Evolutionary conservation across 2,113 vertebrate genomes (phyloP).

Genomic region (Ailurus styani): DNA sequence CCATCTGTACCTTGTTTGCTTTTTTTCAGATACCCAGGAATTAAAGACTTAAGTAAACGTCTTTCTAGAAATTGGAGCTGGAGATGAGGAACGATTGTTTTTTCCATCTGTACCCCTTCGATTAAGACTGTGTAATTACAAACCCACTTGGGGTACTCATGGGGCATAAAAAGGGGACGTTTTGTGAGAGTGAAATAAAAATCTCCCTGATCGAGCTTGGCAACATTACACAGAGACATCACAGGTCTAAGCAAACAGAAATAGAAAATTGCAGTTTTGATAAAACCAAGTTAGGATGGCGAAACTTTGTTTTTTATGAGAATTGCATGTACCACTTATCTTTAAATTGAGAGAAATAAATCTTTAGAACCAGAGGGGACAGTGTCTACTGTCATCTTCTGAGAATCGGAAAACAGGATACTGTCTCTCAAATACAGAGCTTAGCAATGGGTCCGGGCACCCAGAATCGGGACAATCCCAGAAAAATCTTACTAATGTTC

Average conservation of each 20-base stretch:
- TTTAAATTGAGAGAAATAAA: neutral
- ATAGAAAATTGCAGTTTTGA: neutral
- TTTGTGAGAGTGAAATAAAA: constrained; percentile 10
- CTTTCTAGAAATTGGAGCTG: constrained; percentile 27
- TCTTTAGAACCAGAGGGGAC: neutral
- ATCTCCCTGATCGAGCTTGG: neutral
- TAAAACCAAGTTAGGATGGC: neutral
- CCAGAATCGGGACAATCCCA: neutral
- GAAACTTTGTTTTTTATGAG: neutral
- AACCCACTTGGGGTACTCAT: neutral
- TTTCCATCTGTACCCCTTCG: neutral
- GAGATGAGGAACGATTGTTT: constrained; percentile 32
- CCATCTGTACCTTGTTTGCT: neutral
- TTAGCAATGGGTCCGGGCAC: neutral
- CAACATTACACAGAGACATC: neutral
- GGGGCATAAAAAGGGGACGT: neutral
- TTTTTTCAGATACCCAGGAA: constrained; percentile 22
- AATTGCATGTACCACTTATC: neutral
- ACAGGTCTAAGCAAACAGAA: neutral
- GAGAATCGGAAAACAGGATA: neutral
- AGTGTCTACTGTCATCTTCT: neutral
- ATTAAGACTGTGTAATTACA: constrained; percentile 3
- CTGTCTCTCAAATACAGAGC: neutral
- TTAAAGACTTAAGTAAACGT: constrained; percentile 44
- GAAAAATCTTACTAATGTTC: neutral